Evolutionary conservation across 2,888 invertebrate genomes (phyloP), one percentile per base, ranked within the genome.

Genomic region (Agriopis aurantiaria): DNA sequence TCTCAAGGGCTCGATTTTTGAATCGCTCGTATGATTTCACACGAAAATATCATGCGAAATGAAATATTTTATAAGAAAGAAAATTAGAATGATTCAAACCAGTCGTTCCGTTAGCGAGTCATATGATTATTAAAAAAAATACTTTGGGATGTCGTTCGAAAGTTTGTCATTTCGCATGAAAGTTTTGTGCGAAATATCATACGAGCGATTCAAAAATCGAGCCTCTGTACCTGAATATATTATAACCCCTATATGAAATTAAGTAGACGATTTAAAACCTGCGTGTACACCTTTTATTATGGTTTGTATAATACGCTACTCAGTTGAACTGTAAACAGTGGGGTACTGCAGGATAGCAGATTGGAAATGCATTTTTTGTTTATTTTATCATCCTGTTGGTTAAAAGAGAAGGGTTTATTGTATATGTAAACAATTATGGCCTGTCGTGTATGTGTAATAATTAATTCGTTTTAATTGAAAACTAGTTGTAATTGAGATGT

Each of bases 211-310:
- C 17, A 23, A 23, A 23, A 23, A 23, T 23, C 17, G 17, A 23
- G 17, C 17, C 17, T 23, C 82, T 81, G 81, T 85, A 80, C 82
- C 82, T 82, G 80, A 85, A 85, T 87, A 85, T 83, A 84, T 83
- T 83, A 84, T 66, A 74, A 68, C 74, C 71, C 65, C 73, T 74
- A 72, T 72, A 74, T 73, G 74, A 75, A 71, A 80, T 82, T 81
- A 82, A 80, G 76, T 80, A 78, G 66, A 71, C 70, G 80, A 82
- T 82, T 74, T 80, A 81, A 75, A 75, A 69, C 74, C 65, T 69
- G 65, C 71, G 71, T 75, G 76, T 69, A 70, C 75, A 80, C 78
- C 75, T 81, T 77, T 75, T 80, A 57, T 43, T 67, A 46, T 14
- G 68, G 69, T 70, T 75, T 80, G 76, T 75, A 23, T 23, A 78